phyloP scores from a whole-genome alignment of 2,113 vertebrate species.

The Zingel zingel region DNA sequence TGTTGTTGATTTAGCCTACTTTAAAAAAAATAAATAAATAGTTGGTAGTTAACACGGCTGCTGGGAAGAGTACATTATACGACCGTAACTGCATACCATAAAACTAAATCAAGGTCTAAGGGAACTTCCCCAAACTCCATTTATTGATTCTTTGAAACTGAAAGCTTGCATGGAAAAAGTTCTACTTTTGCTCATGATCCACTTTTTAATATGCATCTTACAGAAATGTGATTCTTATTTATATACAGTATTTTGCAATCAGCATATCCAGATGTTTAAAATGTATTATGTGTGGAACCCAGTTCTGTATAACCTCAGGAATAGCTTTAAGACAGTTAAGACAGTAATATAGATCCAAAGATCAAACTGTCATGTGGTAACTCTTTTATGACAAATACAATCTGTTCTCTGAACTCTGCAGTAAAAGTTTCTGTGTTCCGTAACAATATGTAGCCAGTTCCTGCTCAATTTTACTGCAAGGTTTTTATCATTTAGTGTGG shows the following conservation, averaged over 20 bases:
- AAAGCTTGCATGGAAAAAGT: not conserved
- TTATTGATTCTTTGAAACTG: not conserved
- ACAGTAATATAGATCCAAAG: slow-evolving; percentile 35
- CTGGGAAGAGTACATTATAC: not conserved
- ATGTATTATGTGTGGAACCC: accelerated
- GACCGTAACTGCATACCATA: not conserved
- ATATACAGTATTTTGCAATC: not conserved
- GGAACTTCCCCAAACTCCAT: not conserved
- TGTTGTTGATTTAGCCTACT: not conserved
- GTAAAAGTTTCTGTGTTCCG: not conserved
- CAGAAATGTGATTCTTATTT: not conserved
- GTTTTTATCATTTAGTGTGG: not conserved
- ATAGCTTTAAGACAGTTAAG: slow-evolving; percentile 1
- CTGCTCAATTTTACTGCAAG: not conserved
- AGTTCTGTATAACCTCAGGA: not conserved
- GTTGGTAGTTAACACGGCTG: not conserved
- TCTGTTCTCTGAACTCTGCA: slow-evolving; percentile 21
- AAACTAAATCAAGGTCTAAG: not conserved
- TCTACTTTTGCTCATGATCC: not conserved
- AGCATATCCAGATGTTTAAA: not conserved
- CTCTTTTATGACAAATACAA: slow-evolving; percentile 48
- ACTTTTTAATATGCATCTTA: slow-evolving; percentile 3
- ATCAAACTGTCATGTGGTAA: slow-evolving; percentile 22
- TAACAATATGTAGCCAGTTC: not conserved
- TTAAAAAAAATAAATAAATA: not conserved